These are phyloP conservation scores for Jordanella pulchra DNA, from an alignment of 2,797 vertebrate species.

Conservation along the genomic window DNA sequence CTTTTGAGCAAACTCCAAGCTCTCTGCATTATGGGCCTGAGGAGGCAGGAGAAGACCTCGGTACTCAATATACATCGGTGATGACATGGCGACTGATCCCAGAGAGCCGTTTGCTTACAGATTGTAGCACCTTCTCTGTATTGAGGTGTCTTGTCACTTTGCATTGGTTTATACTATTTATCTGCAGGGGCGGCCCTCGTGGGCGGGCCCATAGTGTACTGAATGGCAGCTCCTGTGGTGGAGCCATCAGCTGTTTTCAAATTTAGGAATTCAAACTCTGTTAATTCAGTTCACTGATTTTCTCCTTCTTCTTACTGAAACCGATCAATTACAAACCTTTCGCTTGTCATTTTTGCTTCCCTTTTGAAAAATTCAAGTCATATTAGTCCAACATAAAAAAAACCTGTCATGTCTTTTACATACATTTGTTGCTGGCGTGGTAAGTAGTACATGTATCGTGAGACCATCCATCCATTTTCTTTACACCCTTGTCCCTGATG, in stretches of 20 bases:
- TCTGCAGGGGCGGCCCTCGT: background rate
- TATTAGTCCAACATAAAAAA: background rate
- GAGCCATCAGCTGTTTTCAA: background rate
- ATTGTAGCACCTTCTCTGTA: constrained; percentile 2
- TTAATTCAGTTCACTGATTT: background rate
- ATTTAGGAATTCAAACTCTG: background rate
- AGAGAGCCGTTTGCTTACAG: background rate
- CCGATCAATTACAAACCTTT: background rate
- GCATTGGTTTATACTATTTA: background rate
- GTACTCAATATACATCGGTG: constrained; percentile 48
- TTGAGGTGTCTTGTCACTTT: constrained; percentile 5
- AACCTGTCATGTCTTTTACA: too few relatives aligned
- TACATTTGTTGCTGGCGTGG: background rate
- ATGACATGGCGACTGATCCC: constrained; percentile 45
- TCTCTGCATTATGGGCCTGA: constrained; percentile 54
- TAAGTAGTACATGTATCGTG: background rate
- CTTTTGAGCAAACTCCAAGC: constrained; percentile 58
- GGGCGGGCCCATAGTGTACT: background rate
- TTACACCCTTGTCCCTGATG: too few relatives aligned
- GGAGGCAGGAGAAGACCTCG: constrained; percentile 57
- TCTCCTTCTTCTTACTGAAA: background rate
- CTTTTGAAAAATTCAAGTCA: background rate
- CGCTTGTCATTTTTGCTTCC: background rate
- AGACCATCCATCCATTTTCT: too few relatives aligned
- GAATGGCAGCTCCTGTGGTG: background rate